Evolutionary conservation across 2,888 invertebrate genomes (phyloP).

Genomic region (Hanleya hanleyi): DNA sequence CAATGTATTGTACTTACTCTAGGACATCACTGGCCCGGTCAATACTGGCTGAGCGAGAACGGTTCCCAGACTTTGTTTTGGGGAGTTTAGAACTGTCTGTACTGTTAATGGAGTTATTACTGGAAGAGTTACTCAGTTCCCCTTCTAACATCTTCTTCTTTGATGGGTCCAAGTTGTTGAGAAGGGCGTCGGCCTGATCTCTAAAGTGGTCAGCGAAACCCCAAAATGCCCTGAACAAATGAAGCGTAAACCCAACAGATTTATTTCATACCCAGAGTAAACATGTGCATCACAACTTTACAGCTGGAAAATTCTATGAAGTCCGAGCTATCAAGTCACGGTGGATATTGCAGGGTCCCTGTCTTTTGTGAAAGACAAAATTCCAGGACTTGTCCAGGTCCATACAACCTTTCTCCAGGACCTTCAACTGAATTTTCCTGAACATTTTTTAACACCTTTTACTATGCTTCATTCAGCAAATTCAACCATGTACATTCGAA

Average conservation of each 20-base stretch:
- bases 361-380: too few relatives aligned
- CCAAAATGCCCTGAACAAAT: slow-evolving; percentile 85
- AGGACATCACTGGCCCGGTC: slow-evolving; percentile 40
- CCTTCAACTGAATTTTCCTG: too few relatives aligned
- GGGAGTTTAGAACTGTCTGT: slow-evolving; percentile 36
- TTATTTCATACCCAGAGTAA: too few relatives aligned
- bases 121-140: slow-evolving; percentile 74
- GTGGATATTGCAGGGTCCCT: too few relatives aligned
- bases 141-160: slow-evolving; percentile 82
- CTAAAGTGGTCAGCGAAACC: slow-evolving; percentile 93
- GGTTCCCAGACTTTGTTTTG: slow-evolving; percentile 18
- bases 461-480: too few relatives aligned
- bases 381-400: too few relatives aligned
- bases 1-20: slow-evolving; percentile 3
- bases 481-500: too few relatives aligned
- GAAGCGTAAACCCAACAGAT: not conserved
- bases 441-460: too few relatives aligned
- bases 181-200: slow-evolving; percentile 88
- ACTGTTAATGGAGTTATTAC: slow-evolving; percentile 72
- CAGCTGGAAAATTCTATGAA: too few relatives aligned
- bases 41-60: slow-evolving; percentile 62
- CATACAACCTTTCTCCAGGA: too few relatives aligned
- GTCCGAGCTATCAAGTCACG: too few relatives aligned
- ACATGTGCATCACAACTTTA: too few relatives aligned
- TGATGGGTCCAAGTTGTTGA: slow-evolving; percentile 86